Evolutionary conservation across 2,797 vertebrate species (phyloP).

Genomic region (Syncerus caffer): DNA sequence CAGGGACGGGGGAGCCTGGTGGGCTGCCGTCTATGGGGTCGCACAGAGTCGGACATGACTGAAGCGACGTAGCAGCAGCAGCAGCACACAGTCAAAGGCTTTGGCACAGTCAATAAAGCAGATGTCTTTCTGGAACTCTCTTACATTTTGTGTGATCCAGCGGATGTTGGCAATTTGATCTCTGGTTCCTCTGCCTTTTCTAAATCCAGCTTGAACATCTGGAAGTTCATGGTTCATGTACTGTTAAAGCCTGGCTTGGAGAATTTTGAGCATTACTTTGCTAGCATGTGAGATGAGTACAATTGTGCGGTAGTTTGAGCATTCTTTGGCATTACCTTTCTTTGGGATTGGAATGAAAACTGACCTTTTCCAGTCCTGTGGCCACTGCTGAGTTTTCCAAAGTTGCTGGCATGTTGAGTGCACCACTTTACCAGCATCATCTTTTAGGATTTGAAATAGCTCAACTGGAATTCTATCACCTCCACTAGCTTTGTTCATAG

Average conservation of each 20-base stretch:
- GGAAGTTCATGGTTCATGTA: background rate
- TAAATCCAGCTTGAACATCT: background rate
- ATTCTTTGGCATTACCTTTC: background rate
- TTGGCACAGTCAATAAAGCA: background rate
- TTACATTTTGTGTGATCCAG: background rate
- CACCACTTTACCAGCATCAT: too few species aligned
- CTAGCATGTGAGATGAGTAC: background rate
- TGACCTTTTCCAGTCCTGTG: background rate
- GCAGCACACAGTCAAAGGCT: background rate
- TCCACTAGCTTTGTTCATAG: too few species aligned
- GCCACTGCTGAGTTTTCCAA: too few species aligned
- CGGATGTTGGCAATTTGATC: background rate
- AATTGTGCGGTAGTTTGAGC: background rate
- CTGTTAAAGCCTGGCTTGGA: background rate
- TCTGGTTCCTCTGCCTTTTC: background rate
- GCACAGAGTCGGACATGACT: too few species aligned
- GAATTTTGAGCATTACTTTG: background rate
- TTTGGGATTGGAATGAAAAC: background rate
- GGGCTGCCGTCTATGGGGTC: too few species aligned
- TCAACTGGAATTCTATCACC: too few species aligned
- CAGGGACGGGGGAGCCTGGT: too few species aligned
- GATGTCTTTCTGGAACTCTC: background rate
- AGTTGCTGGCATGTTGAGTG: too few species aligned
- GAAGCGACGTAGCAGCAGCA: too few species aligned
- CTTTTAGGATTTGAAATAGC: too few species aligned